Percentiles rank a stretch among this genome's conserved stretches.
Conservation (phyloP, 2,888 invertebrate genomes). For the Ectropis crepuscularia region DNA sequence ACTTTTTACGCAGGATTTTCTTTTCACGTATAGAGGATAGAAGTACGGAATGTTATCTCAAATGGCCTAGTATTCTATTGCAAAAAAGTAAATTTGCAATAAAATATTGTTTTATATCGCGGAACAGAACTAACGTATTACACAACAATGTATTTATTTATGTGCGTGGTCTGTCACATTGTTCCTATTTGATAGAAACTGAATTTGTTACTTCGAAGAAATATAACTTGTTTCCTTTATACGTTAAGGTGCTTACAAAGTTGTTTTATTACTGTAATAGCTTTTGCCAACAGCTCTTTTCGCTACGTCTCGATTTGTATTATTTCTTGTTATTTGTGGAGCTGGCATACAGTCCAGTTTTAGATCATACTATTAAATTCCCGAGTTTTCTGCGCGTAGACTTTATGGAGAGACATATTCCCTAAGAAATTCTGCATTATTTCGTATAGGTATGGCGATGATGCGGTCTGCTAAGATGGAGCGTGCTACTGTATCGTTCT, state of each 20-base stretch:
- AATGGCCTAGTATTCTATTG: no score
- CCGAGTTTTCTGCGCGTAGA: no score
- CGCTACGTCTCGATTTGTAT: not conserved
- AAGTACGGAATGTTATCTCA: no score
- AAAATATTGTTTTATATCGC: not conserved
- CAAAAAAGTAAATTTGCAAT: no score
- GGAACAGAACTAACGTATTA: not conserved
- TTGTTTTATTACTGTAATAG: slow-evolving; percentile 15
- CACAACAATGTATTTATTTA: not conserved
- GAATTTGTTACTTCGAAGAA: not conserved
- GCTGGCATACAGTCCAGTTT: not conserved
- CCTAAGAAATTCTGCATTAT: no score
- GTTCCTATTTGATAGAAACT: not conserved
- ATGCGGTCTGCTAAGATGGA: no score
- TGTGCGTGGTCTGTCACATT: not conserved
- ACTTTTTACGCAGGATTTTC: no score
- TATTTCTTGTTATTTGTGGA: not conserved
- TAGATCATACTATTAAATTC: no score
- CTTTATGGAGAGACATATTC: no score
- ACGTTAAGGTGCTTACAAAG: slow-evolving; percentile 6
- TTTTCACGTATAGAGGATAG: no score
- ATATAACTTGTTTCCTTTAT: not conserved
- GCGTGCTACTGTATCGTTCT: no score
- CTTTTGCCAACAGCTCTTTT: slow-evolving; percentile 9
- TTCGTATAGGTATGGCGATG: no score